Conservation (phyloP, 1,140 invertebrate species). For the Anastatus disparis region DNA sequence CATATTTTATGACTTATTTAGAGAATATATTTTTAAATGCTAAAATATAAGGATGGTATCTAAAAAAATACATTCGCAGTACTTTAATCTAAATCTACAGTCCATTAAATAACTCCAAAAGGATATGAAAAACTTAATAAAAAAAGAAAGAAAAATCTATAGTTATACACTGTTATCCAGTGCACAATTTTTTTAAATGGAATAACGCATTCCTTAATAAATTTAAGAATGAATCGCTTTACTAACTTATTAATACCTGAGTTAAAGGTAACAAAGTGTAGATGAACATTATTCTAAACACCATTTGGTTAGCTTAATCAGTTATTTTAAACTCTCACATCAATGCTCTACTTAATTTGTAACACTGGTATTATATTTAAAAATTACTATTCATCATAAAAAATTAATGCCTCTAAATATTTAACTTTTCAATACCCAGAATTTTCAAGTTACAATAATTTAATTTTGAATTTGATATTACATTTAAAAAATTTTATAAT, state of each 20-base stretch:
- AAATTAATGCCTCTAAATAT: neutral
- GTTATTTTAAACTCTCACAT: neutral
- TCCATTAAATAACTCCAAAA: no score
- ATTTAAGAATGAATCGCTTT: conserved; percentile 11
- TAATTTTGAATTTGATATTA: neutral
- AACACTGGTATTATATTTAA: neutral
- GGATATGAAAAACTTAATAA: no score
- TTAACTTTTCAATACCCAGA: neutral
- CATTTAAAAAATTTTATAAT: neutral
- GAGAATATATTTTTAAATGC: no score
- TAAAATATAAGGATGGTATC: no score
- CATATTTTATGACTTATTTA: no score
- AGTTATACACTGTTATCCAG: no score
- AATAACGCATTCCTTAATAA: conserved; percentile 12
- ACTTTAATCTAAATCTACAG: no score
- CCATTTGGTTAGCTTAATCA: neutral
- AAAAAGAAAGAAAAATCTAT: no score
- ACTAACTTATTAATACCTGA: conserved; percentile 28
- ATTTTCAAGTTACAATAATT: no score
- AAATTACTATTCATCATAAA: neutral
- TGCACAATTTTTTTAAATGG: neutral
- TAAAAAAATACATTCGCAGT: no score
- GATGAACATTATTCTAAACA: conserved; percentile 21
- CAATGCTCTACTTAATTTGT: conserved; percentile 7
- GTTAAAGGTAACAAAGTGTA: conserved; percentile 35